Percentiles rank a stretch among this genome's conserved stretches.
phyloP scores from a whole-genome alignment of 2,113 vertebrate genomes.

The Fregata magnificens region DNA sequence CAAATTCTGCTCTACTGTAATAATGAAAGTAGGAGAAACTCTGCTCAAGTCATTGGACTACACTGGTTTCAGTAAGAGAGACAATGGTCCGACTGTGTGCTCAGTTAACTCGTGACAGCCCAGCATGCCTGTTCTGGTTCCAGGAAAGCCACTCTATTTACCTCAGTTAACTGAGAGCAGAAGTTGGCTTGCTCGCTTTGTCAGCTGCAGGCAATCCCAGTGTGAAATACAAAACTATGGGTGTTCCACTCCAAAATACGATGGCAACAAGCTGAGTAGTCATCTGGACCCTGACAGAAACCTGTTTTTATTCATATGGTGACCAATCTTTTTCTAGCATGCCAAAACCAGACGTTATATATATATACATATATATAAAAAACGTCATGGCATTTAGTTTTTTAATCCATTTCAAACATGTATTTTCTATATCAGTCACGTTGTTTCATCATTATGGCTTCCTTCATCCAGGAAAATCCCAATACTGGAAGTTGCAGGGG shows the following conservation, averaged over 20 bases:
- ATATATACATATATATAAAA: not conserved
- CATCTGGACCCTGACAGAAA: constrained; percentile 73
- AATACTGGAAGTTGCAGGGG: not conserved
- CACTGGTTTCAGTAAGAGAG: not conserved
- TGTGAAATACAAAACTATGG: constrained; percentile 66
- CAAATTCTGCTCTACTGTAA: not conserved
- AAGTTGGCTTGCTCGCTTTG: not conserved
- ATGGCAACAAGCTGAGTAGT: constrained; percentile 71
- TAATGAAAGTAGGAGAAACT: not conserved
- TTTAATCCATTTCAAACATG: not conserved
- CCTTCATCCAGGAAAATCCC: not conserved
- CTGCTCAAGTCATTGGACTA: not conserved
- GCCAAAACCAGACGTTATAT: not conserved
- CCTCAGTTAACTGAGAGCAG: not conserved
- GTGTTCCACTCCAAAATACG: constrained; percentile 56
- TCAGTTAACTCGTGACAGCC: not conserved
- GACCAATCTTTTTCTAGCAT: not conserved
- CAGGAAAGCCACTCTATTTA: not conserved
- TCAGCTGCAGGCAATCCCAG: constrained; percentile 67
- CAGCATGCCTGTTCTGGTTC: constrained; percentile 3
- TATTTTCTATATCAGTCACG: not conserved
- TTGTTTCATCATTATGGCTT: not conserved
- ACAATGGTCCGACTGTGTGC: not conserved
- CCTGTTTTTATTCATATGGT: not conserved
- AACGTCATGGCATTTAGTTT: not conserved